Evolutionary conservation across 1,140 invertebrate genomes (phyloP).

Genomic region (Eurosta solidaginis): DNA sequence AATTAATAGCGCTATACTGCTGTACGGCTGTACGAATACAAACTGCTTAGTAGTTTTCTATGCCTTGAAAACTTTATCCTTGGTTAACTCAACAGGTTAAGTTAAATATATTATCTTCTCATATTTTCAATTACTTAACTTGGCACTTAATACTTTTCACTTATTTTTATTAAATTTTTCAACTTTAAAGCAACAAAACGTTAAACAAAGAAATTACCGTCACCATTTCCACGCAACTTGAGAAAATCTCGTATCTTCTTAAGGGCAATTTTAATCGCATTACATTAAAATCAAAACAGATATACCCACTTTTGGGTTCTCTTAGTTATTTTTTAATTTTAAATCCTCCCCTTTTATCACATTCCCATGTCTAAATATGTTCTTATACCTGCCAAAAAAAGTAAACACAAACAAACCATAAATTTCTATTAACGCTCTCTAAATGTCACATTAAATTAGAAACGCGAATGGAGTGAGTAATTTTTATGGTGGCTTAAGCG

Average conservation of each 20-base stretch:
- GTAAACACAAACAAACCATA: slow-evolving; percentile 18
- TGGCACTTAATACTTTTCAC: not conserved
- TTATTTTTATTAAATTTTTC: too few relatives aligned
- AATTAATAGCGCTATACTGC: too few relatives aligned
- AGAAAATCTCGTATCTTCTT: not conserved
- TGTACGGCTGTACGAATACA: too few relatives aligned
- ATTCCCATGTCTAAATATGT: too few relatives aligned
- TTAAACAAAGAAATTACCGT: not conserved
- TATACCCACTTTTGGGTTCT: not conserved
- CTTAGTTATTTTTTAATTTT: too few relatives aligned
- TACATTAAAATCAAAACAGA: not conserved
- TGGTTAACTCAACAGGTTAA: slow-evolving; percentile 14
- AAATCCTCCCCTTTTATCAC: not conserved
- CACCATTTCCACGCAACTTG: not conserved
- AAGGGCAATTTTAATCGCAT: not conserved
- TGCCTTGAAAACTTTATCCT: not conserved
- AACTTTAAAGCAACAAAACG: not conserved
- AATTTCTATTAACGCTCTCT: slow-evolving; percentile 29
- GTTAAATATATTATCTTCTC: not conserved
- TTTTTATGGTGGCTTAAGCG: not conserved
- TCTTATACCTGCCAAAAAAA: slow-evolving; percentile 14
- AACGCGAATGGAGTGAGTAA: not conserved
- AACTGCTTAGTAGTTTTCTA: too few relatives aligned
- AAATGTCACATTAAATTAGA: slow-evolving; percentile 27
- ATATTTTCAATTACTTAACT: slow-evolving; percentile 18